Base-by-base conservation (phyloP, 1,140 invertebrate genomes). In the Apis cerana region DNA sequence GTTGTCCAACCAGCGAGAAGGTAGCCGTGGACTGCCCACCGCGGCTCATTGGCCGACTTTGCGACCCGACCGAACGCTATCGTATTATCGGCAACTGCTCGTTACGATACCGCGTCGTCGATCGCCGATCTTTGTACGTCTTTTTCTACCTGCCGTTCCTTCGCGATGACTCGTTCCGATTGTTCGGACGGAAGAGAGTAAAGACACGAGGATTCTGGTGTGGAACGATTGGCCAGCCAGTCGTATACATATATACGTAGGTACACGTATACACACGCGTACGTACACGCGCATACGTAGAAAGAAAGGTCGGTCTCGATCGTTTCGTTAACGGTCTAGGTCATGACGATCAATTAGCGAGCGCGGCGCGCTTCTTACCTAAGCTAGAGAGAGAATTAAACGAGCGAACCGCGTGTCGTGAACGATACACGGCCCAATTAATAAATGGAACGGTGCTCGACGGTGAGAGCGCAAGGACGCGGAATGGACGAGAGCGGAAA, bases 31-130 rank as follows among this genome's bases (percentile, higher is more conserved):
- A 93, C 92, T 92, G 92, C 92, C 92, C 92, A 93, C 92, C 77
- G 90, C 89, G 92, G 91, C 92, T 91, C 89, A 93, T 93, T 93
- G 92, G 92, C 88, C 91, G 86, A 93, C 88, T 91, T 90, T 82
- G 87, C 86, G 88, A 91, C 82, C 85, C 85, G 81, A 83, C 62
- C 59, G 33, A 83, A 83, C 86, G 87, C 85, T 91, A 86, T 91
- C 87, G 83, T 83, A 89, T 90, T 90, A 89, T 91, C 89, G 83
- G 78, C 65, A 48, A 67, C 80, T 64, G 80, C 65, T 85, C 75
- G 85, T 87, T 80, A 87, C 85, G 85, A 87, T 86, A 87, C 80
- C 75, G 33, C 67, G 33, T 21, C 50, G 59, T 21, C 67, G 80
- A 58, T 71, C 85, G 54, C 48, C 85, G 69, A 77, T 85, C 61